Evolutionary conservation across 2,113 vertebrate genomes (phyloP).

Genomic region (Eulemur macaco): DNA sequence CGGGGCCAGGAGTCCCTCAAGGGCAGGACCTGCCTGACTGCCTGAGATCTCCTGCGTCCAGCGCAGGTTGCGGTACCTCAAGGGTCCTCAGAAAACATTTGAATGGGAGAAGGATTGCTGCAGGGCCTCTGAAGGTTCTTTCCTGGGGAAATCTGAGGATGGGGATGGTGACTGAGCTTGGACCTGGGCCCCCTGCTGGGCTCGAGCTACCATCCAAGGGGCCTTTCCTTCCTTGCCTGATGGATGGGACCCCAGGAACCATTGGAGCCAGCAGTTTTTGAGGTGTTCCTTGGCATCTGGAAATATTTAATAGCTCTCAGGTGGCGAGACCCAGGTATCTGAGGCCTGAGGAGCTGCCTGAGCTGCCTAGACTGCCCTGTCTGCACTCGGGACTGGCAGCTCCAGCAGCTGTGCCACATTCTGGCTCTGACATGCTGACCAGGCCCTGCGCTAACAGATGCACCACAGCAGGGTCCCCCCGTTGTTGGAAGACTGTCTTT

Average conservation of each 20-base stretch:
- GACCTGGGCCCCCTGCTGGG: not conserved
- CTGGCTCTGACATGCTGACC: not conserved
- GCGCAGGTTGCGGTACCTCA: not conserved
- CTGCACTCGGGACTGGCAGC: not conserved
- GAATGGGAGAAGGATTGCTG: not conserved
- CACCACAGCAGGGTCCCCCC: fast-evolving
- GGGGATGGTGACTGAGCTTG: not conserved
- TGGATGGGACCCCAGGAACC: not conserved
- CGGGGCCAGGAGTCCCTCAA: not conserved
- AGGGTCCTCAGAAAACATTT: not conserved
- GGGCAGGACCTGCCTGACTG: not conserved
- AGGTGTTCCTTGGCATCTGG: not conserved
- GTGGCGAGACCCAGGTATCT: too few relatives aligned
- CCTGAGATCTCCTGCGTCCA: not conserved
- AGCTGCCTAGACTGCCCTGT: not conserved
- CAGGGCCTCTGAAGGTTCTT: not conserved
- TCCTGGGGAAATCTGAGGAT: not conserved
- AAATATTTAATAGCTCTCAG: not conserved
- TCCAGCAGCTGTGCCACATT: fast-evolving
- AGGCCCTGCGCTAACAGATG: not conserved
- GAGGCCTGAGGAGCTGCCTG: not conserved
- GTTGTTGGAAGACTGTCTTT: not conserved
- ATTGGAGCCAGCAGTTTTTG: not conserved
- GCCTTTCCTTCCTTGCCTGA: not conserved
- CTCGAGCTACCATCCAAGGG: not conserved